phyloP scores from a whole-genome alignment of 1,140 invertebrate genomes.

The Achatina immaculata region DNA sequence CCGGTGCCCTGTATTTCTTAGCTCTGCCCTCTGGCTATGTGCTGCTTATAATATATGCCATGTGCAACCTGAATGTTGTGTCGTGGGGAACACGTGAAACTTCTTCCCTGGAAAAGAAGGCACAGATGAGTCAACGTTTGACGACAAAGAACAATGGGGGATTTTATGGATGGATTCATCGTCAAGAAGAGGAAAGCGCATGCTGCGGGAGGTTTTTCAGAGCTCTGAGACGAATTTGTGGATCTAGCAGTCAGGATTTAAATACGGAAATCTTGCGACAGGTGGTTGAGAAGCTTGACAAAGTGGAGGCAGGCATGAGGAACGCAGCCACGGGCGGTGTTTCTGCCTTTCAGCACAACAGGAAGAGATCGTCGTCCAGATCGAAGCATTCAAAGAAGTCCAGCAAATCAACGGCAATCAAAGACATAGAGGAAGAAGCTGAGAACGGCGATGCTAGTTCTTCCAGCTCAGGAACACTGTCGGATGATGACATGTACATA shows the following conservation, averaged over 20 bases:
- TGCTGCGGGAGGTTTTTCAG: slow-evolving; percentile 46
- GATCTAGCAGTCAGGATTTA: slow-evolving; percentile 40
- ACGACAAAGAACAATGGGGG: slow-evolving; percentile 61
- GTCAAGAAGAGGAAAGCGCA: slow-evolving; percentile 51
- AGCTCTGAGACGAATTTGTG: slow-evolving; percentile 42
- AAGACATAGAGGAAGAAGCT: slow-evolving; percentile 42
- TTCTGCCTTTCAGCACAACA: slow-evolving; percentile 37
- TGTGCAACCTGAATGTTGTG: slow-evolving; percentile 97
- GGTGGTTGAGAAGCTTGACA: slow-evolving; percentile 55
- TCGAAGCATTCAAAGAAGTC: slow-evolving; percentile 47
- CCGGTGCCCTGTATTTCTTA: slow-evolving; percentile 93
- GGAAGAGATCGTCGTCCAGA: slow-evolving; percentile 45
- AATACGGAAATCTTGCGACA: slow-evolving; percentile 51
- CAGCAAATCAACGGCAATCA: slow-evolving; percentile 41
- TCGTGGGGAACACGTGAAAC: slow-evolving; percentile 94
- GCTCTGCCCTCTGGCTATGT: slow-evolving; percentile 99
- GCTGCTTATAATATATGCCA: slow-evolving; percentile 95
- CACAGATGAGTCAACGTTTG: slow-evolving; percentile 36
- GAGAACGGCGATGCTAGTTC: slow-evolving; percentile 43
- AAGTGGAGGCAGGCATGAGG: slow-evolving; percentile 50
- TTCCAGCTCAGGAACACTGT: slow-evolving; percentile 38
- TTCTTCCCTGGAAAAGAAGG: slow-evolving; percentile 52
- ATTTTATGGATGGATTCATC: slow-evolving; percentile 45
- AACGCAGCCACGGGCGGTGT: slow-evolving; percentile 30
- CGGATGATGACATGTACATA: slow-evolving; percentile 38